Base-by-base conservation (phyloP, 2,888 invertebrate species). In the Ormyrus labotus region DNA sequence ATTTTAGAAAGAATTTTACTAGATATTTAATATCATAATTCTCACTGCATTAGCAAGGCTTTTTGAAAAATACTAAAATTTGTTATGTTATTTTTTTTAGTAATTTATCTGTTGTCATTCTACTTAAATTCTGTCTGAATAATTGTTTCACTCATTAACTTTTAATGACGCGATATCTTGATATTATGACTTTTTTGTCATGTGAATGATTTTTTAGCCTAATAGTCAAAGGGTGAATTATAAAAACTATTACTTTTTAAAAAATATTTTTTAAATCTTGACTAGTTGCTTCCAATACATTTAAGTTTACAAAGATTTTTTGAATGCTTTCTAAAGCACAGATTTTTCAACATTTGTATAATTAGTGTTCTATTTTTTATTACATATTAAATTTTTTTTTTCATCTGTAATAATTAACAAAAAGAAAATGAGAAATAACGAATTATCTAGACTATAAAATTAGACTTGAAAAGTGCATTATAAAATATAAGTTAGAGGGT, bases 371-470 rank as follows among this genome's bases (percentile, higher is more conserved):
- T 55, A 64, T 53, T 13, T 60, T 53, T n/a, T 68, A 19, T 51
- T 13, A n/a, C 13, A 13, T 68, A 55, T 13, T 4, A 55, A 58
- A 53, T 51, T 60, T 68, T 19, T 61, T 13, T 13, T 64, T 73
- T 48, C 19, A 64, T 70, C 65, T 57, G 53, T 70, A 48, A 64
- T 75, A 55, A 48, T 75, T 75, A 76, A 55, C 65, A 57, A 45
- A 19, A 19, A 19, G 19, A 19, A 70, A 19, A 58, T 58, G 75
- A 80, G 61, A 80, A 67, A 76, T 80, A 76, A 80, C 58, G 9
- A 75, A 67, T 75, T 65, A 75, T n/a, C 47, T 69, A 69, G 13
- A 64, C 48, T 71, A 72, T 57, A 72, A 61, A 63, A n/a, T 55
- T 71, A 53, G n/a, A 58, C 50, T 58, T 68, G 6, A 55, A 19